phyloP scores from a whole-genome alignment of 1,140 invertebrate genomes.

The Lethocerus indicus region DNA sequence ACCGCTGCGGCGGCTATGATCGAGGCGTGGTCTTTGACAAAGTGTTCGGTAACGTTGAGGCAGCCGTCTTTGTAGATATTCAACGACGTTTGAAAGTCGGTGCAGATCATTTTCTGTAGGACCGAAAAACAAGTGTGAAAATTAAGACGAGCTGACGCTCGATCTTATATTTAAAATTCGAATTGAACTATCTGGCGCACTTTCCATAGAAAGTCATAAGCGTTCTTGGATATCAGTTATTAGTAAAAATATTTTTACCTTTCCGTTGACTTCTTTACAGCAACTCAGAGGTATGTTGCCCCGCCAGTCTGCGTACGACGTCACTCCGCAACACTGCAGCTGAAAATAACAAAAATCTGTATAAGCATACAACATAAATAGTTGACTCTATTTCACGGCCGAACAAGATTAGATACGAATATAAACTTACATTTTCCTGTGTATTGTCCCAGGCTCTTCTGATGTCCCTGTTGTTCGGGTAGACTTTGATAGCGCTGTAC shows the following conservation, averaged over 20 bases:
- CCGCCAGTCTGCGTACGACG: constrained; percentile 50
- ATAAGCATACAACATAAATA: constrained; percentile 10
- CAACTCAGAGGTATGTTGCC: constrained; percentile 59
- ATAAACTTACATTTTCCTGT: constrained; percentile 35
- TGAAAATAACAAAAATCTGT: constrained; percentile 24
- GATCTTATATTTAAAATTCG: too few relatives aligned
- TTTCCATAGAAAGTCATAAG: too few relatives aligned
- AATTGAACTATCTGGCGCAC: too few relatives aligned
- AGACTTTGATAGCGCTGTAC: constrained; percentile 51
- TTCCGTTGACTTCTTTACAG: constrained; percentile 38
- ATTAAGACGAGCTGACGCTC: too few relatives aligned
- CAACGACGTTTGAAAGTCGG: constrained; percentile 32
- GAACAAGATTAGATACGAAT: not conserved
- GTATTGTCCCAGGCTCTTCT: constrained; percentile 69
- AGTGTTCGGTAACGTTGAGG: constrained; percentile 43
- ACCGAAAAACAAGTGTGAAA: too few relatives aligned
- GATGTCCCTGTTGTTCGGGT: constrained; percentile 43
- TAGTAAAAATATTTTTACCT: too few relatives aligned
- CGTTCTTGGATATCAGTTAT: too few relatives aligned
- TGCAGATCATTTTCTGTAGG: constrained; percentile 43
- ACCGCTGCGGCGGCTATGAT: constrained; percentile 66
- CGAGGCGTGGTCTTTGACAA: constrained; percentile 57
- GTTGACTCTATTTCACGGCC: not conserved
- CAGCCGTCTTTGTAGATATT: constrained; percentile 58
- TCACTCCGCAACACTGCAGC: constrained; percentile 70